phyloP scores from a whole-genome alignment of 2,888 invertebrate species.

The Platycnemis pennipes region DNA sequence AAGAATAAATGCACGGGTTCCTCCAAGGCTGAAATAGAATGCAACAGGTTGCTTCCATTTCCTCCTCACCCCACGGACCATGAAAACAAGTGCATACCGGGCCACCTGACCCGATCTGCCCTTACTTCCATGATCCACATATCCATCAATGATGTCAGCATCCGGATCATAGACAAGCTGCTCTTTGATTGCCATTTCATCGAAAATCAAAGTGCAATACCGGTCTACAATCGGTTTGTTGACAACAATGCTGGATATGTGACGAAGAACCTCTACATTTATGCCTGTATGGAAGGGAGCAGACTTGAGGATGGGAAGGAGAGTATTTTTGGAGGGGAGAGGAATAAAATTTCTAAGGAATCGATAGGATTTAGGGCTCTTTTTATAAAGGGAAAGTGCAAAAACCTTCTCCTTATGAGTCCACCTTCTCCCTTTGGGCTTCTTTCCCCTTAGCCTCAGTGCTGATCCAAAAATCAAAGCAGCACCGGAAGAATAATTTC shows the following conservation, averaged over 20 bases:
- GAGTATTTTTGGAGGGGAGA: not conserved
- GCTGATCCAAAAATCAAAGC: not conserved
- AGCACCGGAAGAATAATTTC: not conserved
- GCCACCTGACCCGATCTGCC: conserved; percentile 43
- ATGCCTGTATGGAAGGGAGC: not conserved
- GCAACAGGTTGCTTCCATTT: conserved; percentile 69
- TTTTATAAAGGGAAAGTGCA: not conserved
- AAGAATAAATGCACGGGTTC: conserved; percentile 18
- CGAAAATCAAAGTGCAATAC: not conserved
- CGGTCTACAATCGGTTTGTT: not conserved
- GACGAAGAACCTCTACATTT: not conserved
- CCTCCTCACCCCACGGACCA: conserved; percentile 66
- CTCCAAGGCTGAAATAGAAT: conserved; percentile 61
- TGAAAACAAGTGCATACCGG: conserved; percentile 69
- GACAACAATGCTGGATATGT: not conserved
- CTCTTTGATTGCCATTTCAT: not conserved
- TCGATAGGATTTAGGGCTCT: not conserved
- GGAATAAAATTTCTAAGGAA: not conserved
- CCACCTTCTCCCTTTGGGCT: not conserved
- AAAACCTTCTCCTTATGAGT: not conserved
- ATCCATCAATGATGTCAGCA: conserved; percentile 63
- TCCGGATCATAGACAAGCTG: not conserved
- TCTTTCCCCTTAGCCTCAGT: not conserved
- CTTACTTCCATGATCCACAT: conserved; percentile 59
- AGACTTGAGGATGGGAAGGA: not conserved